Base-by-base conservation (phyloP, 2,888 invertebrate species). In the Eudemis profundana region DNA sequence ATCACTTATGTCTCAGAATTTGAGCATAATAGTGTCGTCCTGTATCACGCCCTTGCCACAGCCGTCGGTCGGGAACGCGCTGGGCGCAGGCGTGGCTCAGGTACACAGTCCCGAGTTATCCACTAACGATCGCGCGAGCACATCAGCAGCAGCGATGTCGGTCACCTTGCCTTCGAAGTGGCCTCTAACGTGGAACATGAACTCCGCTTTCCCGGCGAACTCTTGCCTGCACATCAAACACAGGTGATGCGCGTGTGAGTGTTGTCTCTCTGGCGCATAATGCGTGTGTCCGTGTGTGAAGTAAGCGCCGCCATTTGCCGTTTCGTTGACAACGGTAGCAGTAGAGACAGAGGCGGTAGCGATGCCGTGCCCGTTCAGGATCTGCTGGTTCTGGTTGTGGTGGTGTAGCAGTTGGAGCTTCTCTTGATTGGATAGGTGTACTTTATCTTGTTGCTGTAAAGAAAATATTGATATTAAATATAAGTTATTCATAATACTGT, bases 161-260 rank as follows among this genome's bases (percentile, higher is more conserved):
- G 85, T 89, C 72, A 92, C 92, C 79, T 91, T 93, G 63, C 93
- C 93, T 74, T 94, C 94, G 71, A 95, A 94, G 76, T 95, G 95
- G 17, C 94, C 94, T 70, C 95, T 86, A 14, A 95, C 94, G 77
- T 95, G 95, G 83, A 95, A 94, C 94, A 95, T 94, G 78, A 95
- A 94, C 78, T 95, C 95, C 0, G 95, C 93, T 79, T 95, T 94
- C 14, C 94, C 93, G 15, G 93, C 93, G 79, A 95, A 94, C 81
- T 94, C 94, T 61, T 94, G 94, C 21, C 94, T 89, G 70, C 95
- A 95, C 93, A 95, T 94, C 67, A 94, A 91, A 74, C 95, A 95
- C 54, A 94, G 92, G 59, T 93, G 93, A 72, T 93, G 93, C 1
- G 92, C 89, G 61, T 92, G 92, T 8, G 90, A 84, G 78, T 91